These are phyloP conservation scores for Hydrolagus colliei DNA, from an alignment of 2,797 vertebrate species.

Conservation along the genomic window DNA sequence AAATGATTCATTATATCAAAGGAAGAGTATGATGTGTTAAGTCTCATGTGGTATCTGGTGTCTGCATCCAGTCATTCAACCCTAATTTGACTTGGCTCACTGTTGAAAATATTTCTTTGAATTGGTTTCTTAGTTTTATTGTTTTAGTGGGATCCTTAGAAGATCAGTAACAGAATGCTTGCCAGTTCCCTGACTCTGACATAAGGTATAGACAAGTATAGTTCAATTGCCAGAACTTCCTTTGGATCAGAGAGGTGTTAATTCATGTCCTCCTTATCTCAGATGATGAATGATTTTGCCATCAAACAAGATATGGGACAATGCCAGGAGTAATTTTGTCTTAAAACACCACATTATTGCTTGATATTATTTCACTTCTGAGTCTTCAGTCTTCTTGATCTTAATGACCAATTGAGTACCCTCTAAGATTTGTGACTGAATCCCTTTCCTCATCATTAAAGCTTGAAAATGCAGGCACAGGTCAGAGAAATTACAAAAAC, in stretches of 20 bases:
- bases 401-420: constrained; percentile 6
- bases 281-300: neutral
- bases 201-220: neutral
- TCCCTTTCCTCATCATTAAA: neutral
- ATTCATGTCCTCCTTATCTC: neutral
- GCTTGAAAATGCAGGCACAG: neutral
- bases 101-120: constrained; percentile 9
- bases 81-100: constrained; percentile 10
- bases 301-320: neutral
- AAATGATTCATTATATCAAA: constrained; percentile 23
- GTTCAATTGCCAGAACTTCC: neutral
- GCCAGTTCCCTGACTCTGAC: constrained; percentile 1
- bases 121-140: constrained; percentile 1
- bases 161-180: neutral
- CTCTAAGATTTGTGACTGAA: neutral
- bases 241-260: constrained; percentile 2
- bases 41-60: constrained; percentile 7
- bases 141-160: constrained; percentile 2
- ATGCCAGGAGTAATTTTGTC: constrained; percentile 16
- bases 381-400: neutral
- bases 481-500: neutral
- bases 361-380: neutral
- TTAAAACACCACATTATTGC: neutral
- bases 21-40: neutral
- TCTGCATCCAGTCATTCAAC: neutral